These are phyloP conservation scores for Rhadina sibilatrix DNA, from an alignment of 2,113 vertebrate species.

Conservation along the genomic window DNA sequence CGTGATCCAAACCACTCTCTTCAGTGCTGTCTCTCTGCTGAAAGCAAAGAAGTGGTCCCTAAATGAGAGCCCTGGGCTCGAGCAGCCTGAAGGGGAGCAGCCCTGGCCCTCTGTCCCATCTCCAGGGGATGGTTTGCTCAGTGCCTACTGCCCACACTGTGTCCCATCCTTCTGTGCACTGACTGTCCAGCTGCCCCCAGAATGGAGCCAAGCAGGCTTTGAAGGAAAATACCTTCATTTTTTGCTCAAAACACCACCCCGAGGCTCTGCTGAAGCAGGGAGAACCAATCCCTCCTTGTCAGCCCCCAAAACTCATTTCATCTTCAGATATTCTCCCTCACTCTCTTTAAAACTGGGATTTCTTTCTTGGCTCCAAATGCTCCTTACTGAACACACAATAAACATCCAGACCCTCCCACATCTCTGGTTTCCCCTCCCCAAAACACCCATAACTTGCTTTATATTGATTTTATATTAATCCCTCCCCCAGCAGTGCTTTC, in stretches of 20 bases:
- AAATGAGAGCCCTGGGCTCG: background rate
- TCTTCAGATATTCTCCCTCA: background rate
- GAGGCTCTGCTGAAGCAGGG: background rate
- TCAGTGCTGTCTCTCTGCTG: background rate
- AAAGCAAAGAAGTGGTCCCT: background rate
- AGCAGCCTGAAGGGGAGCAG: background rate
- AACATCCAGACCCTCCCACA: background rate
- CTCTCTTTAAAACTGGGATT: background rate
- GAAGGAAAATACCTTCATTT: background rate
- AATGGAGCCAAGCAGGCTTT: background rate
- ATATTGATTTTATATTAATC: background rate
- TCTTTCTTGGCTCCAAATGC: background rate
- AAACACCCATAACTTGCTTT: background rate
- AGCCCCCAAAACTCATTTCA: background rate
- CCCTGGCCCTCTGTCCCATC: background rate
- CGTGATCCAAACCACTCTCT: background rate
- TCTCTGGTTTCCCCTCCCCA: background rate
- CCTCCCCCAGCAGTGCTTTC: background rate
- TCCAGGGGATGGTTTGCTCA: background rate
- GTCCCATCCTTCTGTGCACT: accelerated
- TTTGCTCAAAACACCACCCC: background rate
- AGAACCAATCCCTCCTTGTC: background rate
- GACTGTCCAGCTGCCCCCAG: background rate
- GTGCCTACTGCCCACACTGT: accelerated
- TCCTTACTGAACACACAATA: background rate